These are phyloP conservation scores for Melieria picta DNA, from an alignment of 2,888 invertebrate genomes.

Conservation along the genomic window DNA sequence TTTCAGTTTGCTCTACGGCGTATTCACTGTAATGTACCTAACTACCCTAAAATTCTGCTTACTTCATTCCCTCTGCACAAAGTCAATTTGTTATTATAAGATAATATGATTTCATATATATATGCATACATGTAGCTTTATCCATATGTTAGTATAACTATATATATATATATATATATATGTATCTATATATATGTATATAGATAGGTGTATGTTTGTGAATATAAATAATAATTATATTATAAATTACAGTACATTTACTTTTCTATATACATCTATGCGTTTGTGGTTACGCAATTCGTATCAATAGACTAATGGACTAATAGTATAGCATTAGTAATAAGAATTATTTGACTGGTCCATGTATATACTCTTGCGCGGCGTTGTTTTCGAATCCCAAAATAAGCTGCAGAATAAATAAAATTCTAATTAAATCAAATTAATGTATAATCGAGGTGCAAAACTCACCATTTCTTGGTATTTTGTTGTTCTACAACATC, in stretches of 20 bases:
- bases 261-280: slow-evolving; percentile 21
- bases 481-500: slow-evolving; percentile 25
- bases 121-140: slow-evolving; percentile 12
- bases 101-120: slow-evolving; percentile 9
- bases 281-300: slow-evolving; percentile 28
- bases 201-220: slow-evolving; percentile 22
- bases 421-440: not conserved
- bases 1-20: not conserved
- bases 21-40: slow-evolving; percentile 31
- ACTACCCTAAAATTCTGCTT: slow-evolving; percentile 40
- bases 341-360: slow-evolving; percentile 44
- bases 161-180: slow-evolving; percentile 14
- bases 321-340: slow-evolving; percentile 26
- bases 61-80: slow-evolving; percentile 30
- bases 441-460: not conserved
- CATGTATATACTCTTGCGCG: slow-evolving; percentile 35
- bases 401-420: slow-evolving; percentile 25
- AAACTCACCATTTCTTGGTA: slow-evolving; percentile 20
- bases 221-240: slow-evolving; percentile 1
- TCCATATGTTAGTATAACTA: slow-evolving; percentile 13
- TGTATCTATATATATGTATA: slow-evolving; percentile 24
- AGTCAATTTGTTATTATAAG: not conserved
- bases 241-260: slow-evolving; percentile 15
- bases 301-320: slow-evolving; percentile 34
- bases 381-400: slow-evolving; percentile 18